Evolutionary conservation across 2,888 invertebrate species (phyloP).

Genomic region (Torymus texanus): DNA sequence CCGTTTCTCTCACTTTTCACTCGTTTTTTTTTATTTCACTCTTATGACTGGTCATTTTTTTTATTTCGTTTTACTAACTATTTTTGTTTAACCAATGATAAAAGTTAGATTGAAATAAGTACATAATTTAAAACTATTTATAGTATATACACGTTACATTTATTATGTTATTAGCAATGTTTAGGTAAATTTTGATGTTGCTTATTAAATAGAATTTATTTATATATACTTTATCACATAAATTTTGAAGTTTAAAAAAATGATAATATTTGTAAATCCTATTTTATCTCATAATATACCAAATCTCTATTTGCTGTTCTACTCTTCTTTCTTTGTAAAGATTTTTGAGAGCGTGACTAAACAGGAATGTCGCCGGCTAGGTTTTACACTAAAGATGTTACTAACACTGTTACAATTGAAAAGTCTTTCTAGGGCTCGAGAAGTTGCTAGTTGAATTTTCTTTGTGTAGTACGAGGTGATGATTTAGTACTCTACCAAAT

Average conservation of each 20-base stretch:
- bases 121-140: too few species aligned
- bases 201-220: too few species aligned
- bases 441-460: not conserved
- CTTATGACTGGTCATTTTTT: slow-evolving; percentile 5
- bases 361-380: slow-evolving; percentile 60
- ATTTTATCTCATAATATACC: too few species aligned
- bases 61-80: too few species aligned
- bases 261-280: too few species aligned
- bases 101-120: too few species aligned
- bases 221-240: too few species aligned
- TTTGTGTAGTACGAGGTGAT: slow-evolving; percentile 4
- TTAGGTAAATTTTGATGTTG: too few species aligned
- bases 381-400: slow-evolving; percentile 19
- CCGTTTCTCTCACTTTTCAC: not conserved
- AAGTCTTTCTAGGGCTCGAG: not conserved
- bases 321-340: not conserved
- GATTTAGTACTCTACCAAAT: slow-evolving; percentile 19
- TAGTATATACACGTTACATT: too few species aligned
- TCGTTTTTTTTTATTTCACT: not conserved
- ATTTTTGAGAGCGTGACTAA: slow-evolving; percentile 65
- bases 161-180: too few species aligned
- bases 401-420: slow-evolving; percentile 18
- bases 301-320: not conserved
- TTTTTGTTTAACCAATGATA: not conserved
- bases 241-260: too few species aligned